A percentile compares a stretch with the other conserved stretches of the same genome.
phyloP scores from a whole-genome alignment of 2,888 invertebrate species.

The Mesodorylaimus sp. region DNA sequence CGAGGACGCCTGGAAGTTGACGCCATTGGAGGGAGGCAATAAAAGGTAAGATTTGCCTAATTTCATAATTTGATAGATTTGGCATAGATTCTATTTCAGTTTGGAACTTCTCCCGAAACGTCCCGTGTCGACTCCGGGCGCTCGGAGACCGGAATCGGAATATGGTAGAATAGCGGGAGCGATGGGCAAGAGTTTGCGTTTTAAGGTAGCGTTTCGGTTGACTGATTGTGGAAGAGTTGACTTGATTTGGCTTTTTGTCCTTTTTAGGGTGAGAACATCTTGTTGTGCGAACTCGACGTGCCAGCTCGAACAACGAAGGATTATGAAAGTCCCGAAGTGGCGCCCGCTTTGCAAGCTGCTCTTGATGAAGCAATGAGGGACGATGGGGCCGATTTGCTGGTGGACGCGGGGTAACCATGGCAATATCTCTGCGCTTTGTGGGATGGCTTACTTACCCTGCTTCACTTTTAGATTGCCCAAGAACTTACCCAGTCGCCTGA shows the following conservation, averaged over 20 bases:
- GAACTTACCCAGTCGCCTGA: too few relatives aligned
- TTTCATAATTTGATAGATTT: neutral
- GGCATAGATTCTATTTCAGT: neutral
- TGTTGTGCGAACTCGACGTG: constrained; percentile 54
- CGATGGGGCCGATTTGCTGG: too few relatives aligned
- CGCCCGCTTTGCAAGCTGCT: constrained; percentile 46
- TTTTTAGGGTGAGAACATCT: constrained; percentile 47
- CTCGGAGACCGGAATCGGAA: constrained; percentile 44
- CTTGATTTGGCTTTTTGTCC: neutral
- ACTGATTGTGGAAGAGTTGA: too few relatives aligned
- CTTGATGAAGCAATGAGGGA: constrained; percentile 8
- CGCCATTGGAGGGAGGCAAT: constrained; percentile 25
- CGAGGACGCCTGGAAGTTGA: constrained; percentile 51
- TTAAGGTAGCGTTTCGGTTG: too few relatives aligned
- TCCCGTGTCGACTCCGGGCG: constrained; percentile 46
- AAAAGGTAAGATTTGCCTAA: neutral
- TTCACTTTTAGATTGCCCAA: too few relatives aligned
- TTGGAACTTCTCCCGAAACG: constrained; percentile 34
- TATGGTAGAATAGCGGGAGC: constrained; percentile 42
- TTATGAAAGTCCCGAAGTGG: constrained; percentile 50
- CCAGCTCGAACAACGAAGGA: constrained; percentile 55
- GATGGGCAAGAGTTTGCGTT: constrained; percentile 37
- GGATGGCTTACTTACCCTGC: too few relatives aligned
- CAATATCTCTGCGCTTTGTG: too few relatives aligned
- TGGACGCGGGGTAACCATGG: too few relatives aligned